phyloP scores from a whole-genome alignment of 2,113 vertebrate species.

The Gymnobelideus leadbeateri region DNA sequence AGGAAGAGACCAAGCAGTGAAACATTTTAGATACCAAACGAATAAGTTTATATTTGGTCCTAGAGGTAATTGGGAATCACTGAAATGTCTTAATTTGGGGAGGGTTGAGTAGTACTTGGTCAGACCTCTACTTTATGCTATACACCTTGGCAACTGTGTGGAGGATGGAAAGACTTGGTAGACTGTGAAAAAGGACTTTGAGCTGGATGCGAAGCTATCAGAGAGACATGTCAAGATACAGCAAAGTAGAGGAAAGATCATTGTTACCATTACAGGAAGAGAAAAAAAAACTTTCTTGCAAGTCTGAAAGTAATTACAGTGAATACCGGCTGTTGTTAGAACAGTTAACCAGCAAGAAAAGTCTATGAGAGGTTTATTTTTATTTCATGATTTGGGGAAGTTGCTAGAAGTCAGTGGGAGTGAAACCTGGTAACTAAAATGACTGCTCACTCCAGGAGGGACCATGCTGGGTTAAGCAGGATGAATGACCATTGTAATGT shows the following conservation, averaged over 20 bases:
- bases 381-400: neutral
- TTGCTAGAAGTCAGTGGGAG: neutral
- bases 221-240: neutral
- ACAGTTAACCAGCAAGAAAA: neutral
- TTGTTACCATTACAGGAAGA: neutral
- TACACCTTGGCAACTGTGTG: too few species aligned
- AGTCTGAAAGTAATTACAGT: neutral
- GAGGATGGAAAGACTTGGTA: too few species aligned
- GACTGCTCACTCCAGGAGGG: neutral
- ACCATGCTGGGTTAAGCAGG: neutral
- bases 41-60: neutral
- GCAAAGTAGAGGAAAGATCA: neutral
- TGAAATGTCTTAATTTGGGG: neutral
- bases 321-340: neutral
- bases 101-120: too few species aligned
- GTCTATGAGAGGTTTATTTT: neutral
- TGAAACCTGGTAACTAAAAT: conserved; percentile 49
- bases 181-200: neutral
- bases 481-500: neutral
- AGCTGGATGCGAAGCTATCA: neutral
- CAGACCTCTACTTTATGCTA: too few species aligned
- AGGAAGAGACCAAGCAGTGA: neutral
- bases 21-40: neutral
- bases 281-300: neutral
- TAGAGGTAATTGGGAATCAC: neutral